Evolutionary conservation across 2,888 invertebrate species (phyloP), one percentile per base, ranked within the genome.

Genomic region (Blastobasis lacticolella): DNA sequence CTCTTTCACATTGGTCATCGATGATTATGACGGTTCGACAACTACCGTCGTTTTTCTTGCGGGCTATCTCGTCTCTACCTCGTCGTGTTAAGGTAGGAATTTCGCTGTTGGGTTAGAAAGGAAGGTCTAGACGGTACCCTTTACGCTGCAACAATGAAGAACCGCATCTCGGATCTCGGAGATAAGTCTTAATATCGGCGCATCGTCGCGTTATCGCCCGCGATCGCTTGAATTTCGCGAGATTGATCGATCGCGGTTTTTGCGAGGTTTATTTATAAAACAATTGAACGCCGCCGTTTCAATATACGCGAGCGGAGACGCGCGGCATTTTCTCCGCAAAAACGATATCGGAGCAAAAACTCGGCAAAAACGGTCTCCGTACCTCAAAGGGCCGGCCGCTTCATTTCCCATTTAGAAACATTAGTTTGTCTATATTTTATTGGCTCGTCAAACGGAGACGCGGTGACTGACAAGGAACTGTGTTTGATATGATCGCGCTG

Each of bases 191-290:
- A 49, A 66, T 67, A 71, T 52, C 61, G 54, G 38, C 57, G 62
- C 23, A 49, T 46, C 46, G 38, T 42, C 49, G 59, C 57, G 69
- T 73, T 83, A 84, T 85, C 84, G 68, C 67, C 62, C 60, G 62
- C 64, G 78, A 85, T 86, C 85, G 74, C 72, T 71, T 75, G 84
- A 75, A 80, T 83, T 87, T 86, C 86, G 87, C 86, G 83, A 86
- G 86, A 86, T 88, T 88, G 88, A 88, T 88, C 83, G 87, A 84
- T 88, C 85, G 86, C 82, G 81, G 85, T 88, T 88, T 88, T 88
- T 88, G 86, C 81, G 71, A 70, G 66, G 77, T 84, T 83, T 86
- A 86, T 87, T 86, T 86, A 86, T 87, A 88, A 88, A 87, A 88
- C 87, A 88, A 87, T 88, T 78, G 87, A 80, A 80, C 76, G 78